Evolutionary conservation across 2,113 vertebrate species (phyloP).

Genomic region (Pongo pygmaeus): DNA sequence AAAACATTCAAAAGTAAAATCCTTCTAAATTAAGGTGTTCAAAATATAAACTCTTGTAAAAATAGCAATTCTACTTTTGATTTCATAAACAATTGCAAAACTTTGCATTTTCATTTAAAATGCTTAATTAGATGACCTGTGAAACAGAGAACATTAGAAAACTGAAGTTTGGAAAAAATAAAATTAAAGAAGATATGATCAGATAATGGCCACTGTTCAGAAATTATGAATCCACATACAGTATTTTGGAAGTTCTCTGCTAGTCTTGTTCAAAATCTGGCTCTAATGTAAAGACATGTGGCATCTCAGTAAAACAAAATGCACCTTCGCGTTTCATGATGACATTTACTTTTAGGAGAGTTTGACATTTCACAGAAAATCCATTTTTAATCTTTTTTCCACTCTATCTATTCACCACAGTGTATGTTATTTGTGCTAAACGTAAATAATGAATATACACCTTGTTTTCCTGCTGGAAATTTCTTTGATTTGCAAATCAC

Average conservation of each 20-base stretch:
- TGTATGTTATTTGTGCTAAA: constrained; percentile 76
- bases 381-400: constrained; percentile 74
- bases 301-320: constrained; percentile 54
- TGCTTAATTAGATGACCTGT: background rate
- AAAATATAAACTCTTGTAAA: background rate
- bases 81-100: background rate
- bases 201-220: background rate
- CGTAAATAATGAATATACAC: constrained; percentile 54
- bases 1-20: background rate
- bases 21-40: background rate
- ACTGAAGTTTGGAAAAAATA: background rate
- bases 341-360: constrained; percentile 64
- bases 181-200: background rate
- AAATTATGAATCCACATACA: constrained; percentile 10
- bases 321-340: constrained; percentile 32
- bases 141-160: background rate
- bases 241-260: background rate
- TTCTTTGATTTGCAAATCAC: background rate
- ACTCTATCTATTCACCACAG: constrained; percentile 73
- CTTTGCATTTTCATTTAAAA: background rate
- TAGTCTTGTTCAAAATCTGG: background rate
- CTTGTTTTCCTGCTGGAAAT: background rate
- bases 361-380: constrained; percentile 76
- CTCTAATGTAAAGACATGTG: constrained; percentile 21
- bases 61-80: background rate